A percentile compares a stretch with the other conserved stretches of the same genome.
These are phyloP conservation scores for Pandemis heparana DNA, from an alignment of 2,888 invertebrate species.

Conservation along the genomic window DNA sequence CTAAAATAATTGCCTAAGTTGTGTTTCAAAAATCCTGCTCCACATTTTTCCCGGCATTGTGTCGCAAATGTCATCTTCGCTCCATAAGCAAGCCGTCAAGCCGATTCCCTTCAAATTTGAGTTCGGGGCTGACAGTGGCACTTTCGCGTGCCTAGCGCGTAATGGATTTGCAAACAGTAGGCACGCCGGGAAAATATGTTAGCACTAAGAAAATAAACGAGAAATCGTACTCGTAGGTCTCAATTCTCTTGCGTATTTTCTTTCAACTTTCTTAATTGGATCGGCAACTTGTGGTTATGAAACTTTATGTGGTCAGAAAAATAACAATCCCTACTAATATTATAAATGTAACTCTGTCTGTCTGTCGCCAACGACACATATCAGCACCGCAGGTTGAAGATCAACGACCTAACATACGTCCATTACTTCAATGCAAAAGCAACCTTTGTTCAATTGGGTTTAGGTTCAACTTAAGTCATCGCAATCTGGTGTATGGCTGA, in stretches of 20 bases:
- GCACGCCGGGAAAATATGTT: background rate
- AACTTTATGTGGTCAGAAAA: background rate
- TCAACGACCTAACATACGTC: too few species aligned
- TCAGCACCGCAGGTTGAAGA: too few species aligned
- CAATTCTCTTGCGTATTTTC: background rate
- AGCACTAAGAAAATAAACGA: slow-evolving; percentile 3
- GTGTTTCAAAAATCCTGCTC: background rate
- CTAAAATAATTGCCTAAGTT: too few species aligned
- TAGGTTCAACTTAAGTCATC: too few species aligned
- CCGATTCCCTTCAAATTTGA: slow-evolving; percentile 48
- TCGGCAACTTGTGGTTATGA: background rate
- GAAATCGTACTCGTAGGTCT: background rate
- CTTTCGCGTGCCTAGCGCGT: slow-evolving; percentile 33
- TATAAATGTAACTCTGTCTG: too few species aligned
- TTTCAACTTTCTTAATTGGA: background rate
- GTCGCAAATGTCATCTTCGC: slow-evolving; percentile 43
- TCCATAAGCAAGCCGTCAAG: slow-evolving; percentile 48
- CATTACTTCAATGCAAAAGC: too few species aligned
- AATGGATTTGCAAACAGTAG: slow-evolving; percentile 29
- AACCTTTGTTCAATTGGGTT: too few species aligned
- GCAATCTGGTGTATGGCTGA: too few species aligned
- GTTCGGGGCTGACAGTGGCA: slow-evolving; percentile 43
- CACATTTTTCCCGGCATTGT: slow-evolving; percentile 12
- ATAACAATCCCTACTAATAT: too few species aligned
- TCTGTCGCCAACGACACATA: too few species aligned